These are phyloP conservation scores for Peromyscus polionotus DNA, from an alignment of 2,113 vertebrate genomes.

Conservation along the genomic window DNA sequence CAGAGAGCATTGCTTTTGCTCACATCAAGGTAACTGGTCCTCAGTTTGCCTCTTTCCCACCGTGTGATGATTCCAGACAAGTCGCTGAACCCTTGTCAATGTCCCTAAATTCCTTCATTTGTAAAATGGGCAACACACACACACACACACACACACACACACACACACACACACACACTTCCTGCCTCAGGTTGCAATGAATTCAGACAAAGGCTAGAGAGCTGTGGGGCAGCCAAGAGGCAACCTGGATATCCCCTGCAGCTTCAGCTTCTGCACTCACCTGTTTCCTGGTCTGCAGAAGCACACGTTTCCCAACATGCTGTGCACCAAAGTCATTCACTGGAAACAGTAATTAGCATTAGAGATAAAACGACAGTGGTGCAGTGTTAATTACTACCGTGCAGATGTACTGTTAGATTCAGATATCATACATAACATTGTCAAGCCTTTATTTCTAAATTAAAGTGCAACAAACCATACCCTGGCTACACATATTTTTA, in stretches of 20 bases:
- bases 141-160: background rate
- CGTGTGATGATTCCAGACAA: background rate
- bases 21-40: constrained; percentile 15
- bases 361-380: constrained; percentile 84
- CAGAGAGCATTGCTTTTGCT: constrained; percentile 53
- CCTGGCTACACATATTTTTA: constrained; percentile 81
- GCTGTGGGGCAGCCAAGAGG: constrained; percentile 58
- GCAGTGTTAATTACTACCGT: constrained; percentile 85
- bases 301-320: constrained; percentile 80
- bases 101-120: background rate
- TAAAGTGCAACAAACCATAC: constrained; percentile 89
- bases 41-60: background rate
- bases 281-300: constrained; percentile 68
- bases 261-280: constrained; percentile 59
- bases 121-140: background rate
- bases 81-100: background rate
- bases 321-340: constrained; percentile 82
- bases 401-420: constrained; percentile 82
- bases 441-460: constrained; percentile 87
- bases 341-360: constrained; percentile 85
- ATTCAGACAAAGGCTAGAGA: constrained; percentile 66
- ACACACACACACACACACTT: background rate
- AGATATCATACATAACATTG: constrained; percentile 86
- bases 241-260: background rate
- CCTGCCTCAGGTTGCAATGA: constrained; percentile 53